Evolutionary conservation across 2,888 invertebrate species (phyloP).

Genomic region (Drosophila ezoana): DNA sequence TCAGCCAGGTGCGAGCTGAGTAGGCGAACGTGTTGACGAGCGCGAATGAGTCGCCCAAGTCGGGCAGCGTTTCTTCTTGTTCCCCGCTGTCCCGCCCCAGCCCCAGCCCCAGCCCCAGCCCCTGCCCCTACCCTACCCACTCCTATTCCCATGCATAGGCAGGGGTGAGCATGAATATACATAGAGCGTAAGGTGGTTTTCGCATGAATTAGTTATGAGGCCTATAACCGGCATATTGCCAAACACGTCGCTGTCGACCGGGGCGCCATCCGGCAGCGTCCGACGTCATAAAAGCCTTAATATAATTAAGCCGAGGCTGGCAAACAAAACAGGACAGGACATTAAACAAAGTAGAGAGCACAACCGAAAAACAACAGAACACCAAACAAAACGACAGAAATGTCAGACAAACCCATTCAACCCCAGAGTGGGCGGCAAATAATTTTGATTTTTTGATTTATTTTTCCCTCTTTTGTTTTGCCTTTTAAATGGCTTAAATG

Average conservation of each 20-base stretch:
- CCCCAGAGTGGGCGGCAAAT: background rate
- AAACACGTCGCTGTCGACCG: conserved; percentile 15
- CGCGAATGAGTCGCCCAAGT: conserved; percentile 40
- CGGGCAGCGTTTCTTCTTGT: background rate
- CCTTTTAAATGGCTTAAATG: background rate
- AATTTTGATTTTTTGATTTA: conserved; percentile 1
- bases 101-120: background rate
- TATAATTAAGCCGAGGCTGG: conserved; percentile 57
- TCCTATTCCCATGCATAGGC: background rate
- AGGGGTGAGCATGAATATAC: conserved; percentile 57
- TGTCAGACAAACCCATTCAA: background rate
- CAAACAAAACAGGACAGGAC: conserved; percentile 17
- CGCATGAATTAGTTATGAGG: conserved; percentile 66
- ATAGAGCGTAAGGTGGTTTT: conserved; percentile 61
- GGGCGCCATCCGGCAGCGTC: background rate
- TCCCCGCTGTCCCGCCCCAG: background rate
- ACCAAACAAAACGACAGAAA: background rate
- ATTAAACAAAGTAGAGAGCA: conserved; percentile 17
- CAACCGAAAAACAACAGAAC: background rate
- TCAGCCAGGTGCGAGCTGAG: conserved; percentile 23
- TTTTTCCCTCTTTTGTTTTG: background rate
- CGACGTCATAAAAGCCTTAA: conserved; percentile 49
- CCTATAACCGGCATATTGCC: conserved; percentile 48
- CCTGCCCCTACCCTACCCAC: background rate
- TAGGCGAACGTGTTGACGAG: conserved; percentile 43